Base-by-base conservation (phyloP, 2,888 invertebrate species). In the Myathropa florea region DNA sequence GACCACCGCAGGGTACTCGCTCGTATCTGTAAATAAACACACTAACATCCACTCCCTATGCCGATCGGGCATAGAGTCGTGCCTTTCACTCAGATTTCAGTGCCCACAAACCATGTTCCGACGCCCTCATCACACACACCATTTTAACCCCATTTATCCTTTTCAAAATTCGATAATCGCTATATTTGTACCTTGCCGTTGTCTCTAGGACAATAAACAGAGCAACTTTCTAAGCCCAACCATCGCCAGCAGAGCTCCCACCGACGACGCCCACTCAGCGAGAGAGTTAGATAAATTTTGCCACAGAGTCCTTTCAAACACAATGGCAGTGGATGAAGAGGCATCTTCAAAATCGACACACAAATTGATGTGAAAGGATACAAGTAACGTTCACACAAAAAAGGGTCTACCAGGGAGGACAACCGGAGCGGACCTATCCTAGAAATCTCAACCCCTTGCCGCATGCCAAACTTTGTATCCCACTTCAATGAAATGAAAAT, bases 101-200 rank as follows among this genome's bases (percentile, higher is more conserved):
- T 23, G 24, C 24, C 23, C 57, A 57, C 57, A 14, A 24, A 57
- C 10, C 24, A 9, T 57, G 30, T 36, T 26, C 68, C 10, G 21
- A 9, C 53, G 39, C 60, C 33, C 53, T 64, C 68, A 73, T 73
- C 46, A 63, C 68, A 75, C 63, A 81, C 68, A 75, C 63, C 75
- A 70, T 75, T 81, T 68, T 70, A 70, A 70, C 75, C 73, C 78
- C 67, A 86, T 83, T 83, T 75, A 65, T 82, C 75, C 86, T 65
- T n/a, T 63, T 83, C 70, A 83, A 83, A 86, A 75, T 78, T 86
- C 78, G 75, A 86, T 83, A 86, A 86, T 86, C 77, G 86, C 83
- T 86, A 78, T 72, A 83, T 86, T 83, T 78, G 75, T 79, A 71
- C 78, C 70, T 86, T 83, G 83, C 78, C 78, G 68, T 61, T 79